Evolutionary conservation across 2,113 vertebrate genomes (phyloP).

Genomic region (Ptilonorhynchus violaceus): DNA sequence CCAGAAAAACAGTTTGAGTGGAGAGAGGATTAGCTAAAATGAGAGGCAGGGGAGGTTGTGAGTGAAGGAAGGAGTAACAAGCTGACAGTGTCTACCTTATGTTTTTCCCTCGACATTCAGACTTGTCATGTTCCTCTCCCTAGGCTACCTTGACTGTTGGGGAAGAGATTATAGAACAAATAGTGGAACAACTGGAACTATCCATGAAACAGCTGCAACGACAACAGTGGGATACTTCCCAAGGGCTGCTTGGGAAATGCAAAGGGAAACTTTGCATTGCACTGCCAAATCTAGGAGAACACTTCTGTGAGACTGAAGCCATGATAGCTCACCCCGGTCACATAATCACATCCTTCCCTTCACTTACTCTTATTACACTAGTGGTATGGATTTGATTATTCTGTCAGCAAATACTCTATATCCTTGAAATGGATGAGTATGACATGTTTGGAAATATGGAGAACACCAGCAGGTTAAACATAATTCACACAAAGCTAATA

Average conservation of each 20-base stretch:
- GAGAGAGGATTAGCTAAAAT: background rate
- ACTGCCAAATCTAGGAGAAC: background rate
- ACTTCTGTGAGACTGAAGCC: background rate
- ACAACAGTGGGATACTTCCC: background rate
- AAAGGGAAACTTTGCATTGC: background rate
- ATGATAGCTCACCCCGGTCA: background rate
- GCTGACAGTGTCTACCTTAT: background rate
- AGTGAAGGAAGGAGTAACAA: background rate
- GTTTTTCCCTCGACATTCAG: background rate
- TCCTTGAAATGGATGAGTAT: conserved; percentile 10
- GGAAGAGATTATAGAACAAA: background rate
- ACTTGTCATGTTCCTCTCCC: background rate
- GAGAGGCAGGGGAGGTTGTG: background rate
- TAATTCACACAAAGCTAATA: conserved; percentile 47
- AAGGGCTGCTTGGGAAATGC: background rate
- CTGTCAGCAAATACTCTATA: background rate
- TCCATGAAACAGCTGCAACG: background rate
- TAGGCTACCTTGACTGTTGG: background rate
- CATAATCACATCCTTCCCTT: background rate
- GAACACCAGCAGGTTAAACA: background rate
- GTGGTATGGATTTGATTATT: conserved; percentile 28
- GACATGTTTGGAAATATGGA: conserved; percentile 19
- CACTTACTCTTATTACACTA: conserved; percentile 15
- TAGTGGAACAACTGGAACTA: background rate
- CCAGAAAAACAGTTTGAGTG: background rate